phyloP scores from a whole-genome alignment of 2,888 invertebrate genomes.

The Ectemnius lituratus region DNA sequence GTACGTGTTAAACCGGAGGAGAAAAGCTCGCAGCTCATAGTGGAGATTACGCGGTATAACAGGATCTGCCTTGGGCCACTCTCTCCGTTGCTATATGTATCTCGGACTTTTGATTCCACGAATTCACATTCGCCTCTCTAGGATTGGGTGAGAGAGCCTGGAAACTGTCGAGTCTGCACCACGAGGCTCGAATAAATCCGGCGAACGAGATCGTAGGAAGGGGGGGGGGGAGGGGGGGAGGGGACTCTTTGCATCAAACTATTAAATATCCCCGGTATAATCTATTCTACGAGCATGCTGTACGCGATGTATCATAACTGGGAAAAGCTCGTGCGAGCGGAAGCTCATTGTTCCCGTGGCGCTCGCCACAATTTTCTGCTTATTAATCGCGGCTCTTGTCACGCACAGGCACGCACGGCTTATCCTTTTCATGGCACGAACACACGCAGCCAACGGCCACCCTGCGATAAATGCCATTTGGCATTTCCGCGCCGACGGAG shows the following conservation, averaged over 20 bases:
- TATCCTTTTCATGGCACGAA: slow-evolving; percentile 20
- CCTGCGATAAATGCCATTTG: slow-evolving; percentile 17
- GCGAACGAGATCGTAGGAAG: too few species aligned
- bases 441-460: slow-evolving; percentile 33
- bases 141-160: neutral
- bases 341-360: neutral
- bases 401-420: slow-evolving; percentile 41
- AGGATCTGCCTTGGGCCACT: slow-evolving; percentile 28
- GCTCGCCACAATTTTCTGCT: slow-evolving; percentile 65
- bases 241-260: too few species aligned
- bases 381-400: slow-evolving; percentile 69
- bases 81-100: slow-evolving; percentile 13
- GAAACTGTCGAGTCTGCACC: too few species aligned
- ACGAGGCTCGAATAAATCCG: too few species aligned
- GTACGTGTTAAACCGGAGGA: slow-evolving; percentile 43
- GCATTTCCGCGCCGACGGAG: slow-evolving; percentile 16
- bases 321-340: neutral
- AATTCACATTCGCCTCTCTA: neutral
- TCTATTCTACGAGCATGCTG: too few species aligned
- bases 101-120: slow-evolving; percentile 25
- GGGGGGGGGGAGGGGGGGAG: too few species aligned
- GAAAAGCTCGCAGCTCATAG: slow-evolving; percentile 47
- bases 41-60: slow-evolving; percentile 38
- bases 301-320: too few species aligned
- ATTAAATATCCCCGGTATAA: too few species aligned